Base-by-base conservation (phyloP, 1,140 invertebrate genomes). In the Lepidurus packardi region DNA sequence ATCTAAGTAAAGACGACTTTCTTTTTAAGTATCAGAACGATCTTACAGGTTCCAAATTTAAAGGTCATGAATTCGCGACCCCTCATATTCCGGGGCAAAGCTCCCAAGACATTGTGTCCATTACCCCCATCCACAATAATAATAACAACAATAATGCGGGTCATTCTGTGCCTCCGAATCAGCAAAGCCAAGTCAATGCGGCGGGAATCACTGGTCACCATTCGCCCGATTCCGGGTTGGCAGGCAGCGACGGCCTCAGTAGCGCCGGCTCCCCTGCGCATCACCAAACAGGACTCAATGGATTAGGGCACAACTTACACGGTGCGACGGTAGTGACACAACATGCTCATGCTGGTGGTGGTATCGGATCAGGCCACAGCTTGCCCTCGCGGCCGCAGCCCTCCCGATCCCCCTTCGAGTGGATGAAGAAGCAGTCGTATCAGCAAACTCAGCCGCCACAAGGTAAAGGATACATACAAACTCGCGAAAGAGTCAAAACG, bases 351-450 rank as follows among this genome's bases (percentile, higher is more conserved):
- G 73, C 34, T 73, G 25, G 41, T 42, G 34, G 65, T 24, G 73
- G 47, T 42, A 42, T 45, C 73, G 44, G 77, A 78, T n/a, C 47
- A 21, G 73, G 43, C 41, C 47, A 43, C 65, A 78, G 43, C 65
- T 44, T 25, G 34, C 34, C 74, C 80, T 7, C 77, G 24, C 85
- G 88, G 82, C 92, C 92, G 16, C 86, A 89, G 8, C 89, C 90
- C 2, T 89, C 89, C 16, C 87, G 92, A 16, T 92, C 91, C 76
- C 93, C 93, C 0, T 95, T 90, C 83, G 93, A 94, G 80, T 96
- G 93, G 93, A 95, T 96, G 90, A 94, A 92, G 83, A 94, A 93
- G 84, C 90, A 92, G 0, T 90, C 91, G 10, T 94, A 94, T 84
- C 92, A 93, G 83, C 73, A 73, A 65, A 90, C 86, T 74, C 91